These are phyloP conservation scores for Mactra quadrangularis DNA, from an alignment of 1,140 invertebrate genomes.

Conservation along the genomic window DNA sequence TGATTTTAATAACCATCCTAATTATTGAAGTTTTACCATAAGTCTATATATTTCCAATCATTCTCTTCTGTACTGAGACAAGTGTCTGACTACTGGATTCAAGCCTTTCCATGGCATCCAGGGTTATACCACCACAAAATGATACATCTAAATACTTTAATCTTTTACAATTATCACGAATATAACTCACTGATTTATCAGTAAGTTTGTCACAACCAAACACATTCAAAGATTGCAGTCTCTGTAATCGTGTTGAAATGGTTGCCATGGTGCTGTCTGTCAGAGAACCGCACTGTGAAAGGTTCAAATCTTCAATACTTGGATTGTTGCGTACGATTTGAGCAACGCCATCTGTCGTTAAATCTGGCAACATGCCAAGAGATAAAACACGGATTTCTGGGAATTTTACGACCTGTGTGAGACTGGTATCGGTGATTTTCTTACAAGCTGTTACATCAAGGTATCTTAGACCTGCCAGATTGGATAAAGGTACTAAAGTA, in stretches of 20 bases:
- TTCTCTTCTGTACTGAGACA: slow-evolving; percentile 67
- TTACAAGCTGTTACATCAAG: slow-evolving; percentile 88
- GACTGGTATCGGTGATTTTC: slow-evolving; percentile 88
- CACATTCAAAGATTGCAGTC: slow-evolving; percentile 87
- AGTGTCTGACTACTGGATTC: slow-evolving; percentile 66
- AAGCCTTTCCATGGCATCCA: slow-evolving; percentile 75
- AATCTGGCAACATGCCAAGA: slow-evolving; percentile 88
- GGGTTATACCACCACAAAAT: slow-evolving; percentile 86
- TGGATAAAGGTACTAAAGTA: slow-evolving; percentile 85
- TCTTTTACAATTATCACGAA: slow-evolving; percentile 86
- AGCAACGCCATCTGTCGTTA: slow-evolving; percentile 87
- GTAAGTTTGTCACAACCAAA: slow-evolving; percentile 89
- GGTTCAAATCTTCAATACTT: slow-evolving; percentile 88
- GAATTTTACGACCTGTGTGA: slow-evolving; percentile 88
- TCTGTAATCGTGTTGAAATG: slow-evolving; percentile 85
- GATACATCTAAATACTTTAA: slow-evolving; percentile 86
- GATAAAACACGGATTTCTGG: slow-evolving; percentile 87
- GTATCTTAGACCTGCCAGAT: slow-evolving; percentile 83
- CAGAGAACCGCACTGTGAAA: slow-evolving; percentile 86
- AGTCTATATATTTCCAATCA: slow-evolving; percentile 66
- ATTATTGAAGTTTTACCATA: too few species aligned
- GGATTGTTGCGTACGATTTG: slow-evolving; percentile 87
- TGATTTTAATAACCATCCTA: too few species aligned
- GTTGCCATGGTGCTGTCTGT: slow-evolving; percentile 87
- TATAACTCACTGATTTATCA: slow-evolving; percentile 86